phyloP scores from a whole-genome alignment of 2,797 vertebrate genomes.

The Halcyon chelicuti region DNA sequence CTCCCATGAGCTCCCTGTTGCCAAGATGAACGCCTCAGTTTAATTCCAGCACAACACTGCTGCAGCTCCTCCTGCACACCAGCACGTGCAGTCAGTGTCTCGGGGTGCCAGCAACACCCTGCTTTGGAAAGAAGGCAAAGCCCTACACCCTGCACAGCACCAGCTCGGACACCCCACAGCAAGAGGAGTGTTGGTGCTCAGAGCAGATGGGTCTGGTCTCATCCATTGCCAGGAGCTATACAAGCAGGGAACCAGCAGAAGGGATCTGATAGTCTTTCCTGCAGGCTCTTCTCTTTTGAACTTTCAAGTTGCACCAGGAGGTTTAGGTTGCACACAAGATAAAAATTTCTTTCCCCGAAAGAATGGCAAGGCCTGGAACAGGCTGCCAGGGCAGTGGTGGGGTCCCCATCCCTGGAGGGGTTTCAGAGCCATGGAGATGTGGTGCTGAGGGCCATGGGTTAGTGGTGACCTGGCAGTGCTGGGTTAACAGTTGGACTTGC shows the following conservation, averaged over 20 bases:
- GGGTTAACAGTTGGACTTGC: too few species aligned
- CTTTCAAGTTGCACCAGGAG: too few species aligned
- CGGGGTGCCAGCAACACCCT: not conserved
- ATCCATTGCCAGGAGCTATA: not conserved
- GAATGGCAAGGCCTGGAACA: too few species aligned
- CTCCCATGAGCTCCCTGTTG: not conserved
- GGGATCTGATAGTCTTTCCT: not conserved
- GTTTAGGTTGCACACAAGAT: too few species aligned
- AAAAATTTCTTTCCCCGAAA: too few species aligned
- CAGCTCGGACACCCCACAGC: not conserved
- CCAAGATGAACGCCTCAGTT: not conserved
- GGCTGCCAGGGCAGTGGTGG: too few species aligned
- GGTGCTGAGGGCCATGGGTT: too few species aligned
- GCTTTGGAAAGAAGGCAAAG: not conserved
- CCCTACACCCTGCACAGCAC: not conserved
- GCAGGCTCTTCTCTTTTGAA: too few species aligned
- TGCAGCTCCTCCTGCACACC: not conserved
- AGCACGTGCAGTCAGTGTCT: rapidly evolving
- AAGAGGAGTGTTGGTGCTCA: not conserved
- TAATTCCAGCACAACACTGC: not conserved
- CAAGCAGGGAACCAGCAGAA: not conserved
- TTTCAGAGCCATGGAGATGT: too few species aligned
- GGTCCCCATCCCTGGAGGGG: too few species aligned
- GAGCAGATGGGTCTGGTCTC: not conserved
- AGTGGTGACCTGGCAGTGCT: too few species aligned